These are phyloP conservation scores for Mallotus villosus DNA, from an alignment of 2,797 vertebrate genomes.

Conservation along the genomic window DNA sequence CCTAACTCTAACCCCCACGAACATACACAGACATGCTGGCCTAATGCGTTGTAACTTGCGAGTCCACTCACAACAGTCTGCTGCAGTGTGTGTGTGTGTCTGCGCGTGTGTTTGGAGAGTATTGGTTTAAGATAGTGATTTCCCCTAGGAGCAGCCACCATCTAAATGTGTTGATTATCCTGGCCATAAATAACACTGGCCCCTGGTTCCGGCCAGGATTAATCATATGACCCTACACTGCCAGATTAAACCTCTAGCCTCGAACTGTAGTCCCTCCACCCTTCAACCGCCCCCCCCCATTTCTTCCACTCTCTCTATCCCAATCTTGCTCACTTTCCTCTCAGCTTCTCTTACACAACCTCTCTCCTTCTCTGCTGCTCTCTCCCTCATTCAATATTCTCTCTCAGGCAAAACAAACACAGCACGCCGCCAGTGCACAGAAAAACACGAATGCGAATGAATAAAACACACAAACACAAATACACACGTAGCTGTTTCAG, in stretches of 20 bases:
- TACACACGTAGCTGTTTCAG: neutral
- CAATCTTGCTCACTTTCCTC: neutral
- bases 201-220: conserved; percentile 68
- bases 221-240: conserved; percentile 74
- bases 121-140: conserved; percentile 72
- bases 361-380: neutral
- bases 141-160: conserved; percentile 71
- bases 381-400: neutral
- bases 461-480: neutral
- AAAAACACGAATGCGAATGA: conserved; percentile 1
- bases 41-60: neutral
- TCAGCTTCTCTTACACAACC: neutral
- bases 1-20: neutral
- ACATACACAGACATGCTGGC: neutral
- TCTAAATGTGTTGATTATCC: conserved; percentile 67
- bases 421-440: conserved; percentile 21
- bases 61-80: too few relatives aligned
- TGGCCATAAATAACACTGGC: conserved; percentile 74
- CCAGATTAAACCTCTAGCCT: conserved; percentile 79
- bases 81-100: neutral
- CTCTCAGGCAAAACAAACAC: conserved; percentile 43
- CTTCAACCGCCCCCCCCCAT: conserved; percentile 1
- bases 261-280: conserved; percentile 56
- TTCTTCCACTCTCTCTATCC: neutral
- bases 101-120: conserved; percentile 40